Evolutionary conservation across 2,113 vertebrate species (phyloP), one percentile per base, ranked within the genome.

Genomic region (Pungitius pungitius): DNA sequence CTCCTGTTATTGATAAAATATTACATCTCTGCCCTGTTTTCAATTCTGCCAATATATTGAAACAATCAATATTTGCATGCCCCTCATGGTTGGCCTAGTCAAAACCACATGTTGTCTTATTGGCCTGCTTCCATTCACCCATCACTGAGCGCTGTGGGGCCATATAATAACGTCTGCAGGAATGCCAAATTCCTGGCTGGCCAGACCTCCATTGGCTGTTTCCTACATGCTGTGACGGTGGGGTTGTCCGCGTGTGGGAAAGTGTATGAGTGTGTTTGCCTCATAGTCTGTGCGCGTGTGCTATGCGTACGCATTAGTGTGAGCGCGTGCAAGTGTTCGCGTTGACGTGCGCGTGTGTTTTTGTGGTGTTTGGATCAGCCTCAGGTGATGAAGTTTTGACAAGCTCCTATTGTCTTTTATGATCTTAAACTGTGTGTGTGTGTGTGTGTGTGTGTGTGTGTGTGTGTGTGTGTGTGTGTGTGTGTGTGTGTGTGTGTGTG

Each of bases 61-160:
- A 87, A 89, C 86, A 86, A 86, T 89, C 81, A 85, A 89, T 90
- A 89, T 93, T 91, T 88, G 85, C 86, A 88, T 81, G 73, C 62
- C 72, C 26, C 56, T 73, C 75, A 75, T 72, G 75, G 72, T 81
- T 7, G 8, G 77, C 71, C 76, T 83, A 91, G 80, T 90, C 71
- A 72, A 77, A 92, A 85, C 78, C 84, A 86, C 84, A 85, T 88
- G 83, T 84, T 74, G 70, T 85, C 69, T 83, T 45, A 12, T 27
- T 79, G 82, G 78, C 72, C 27, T 12, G 54, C 24, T 77, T 76
- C 72, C 80, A 84, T 82, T 89, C 67, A 84, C 75, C 84, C 77
- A 58, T 86, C 84, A 77, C 72, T 52, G 73, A 75, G 39, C 45
- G 27, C 37, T 73, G 68, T 66, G 77, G 77, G 72, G 78, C 69